phyloP scores from a whole-genome alignment of 2,113 vertebrate genomes.

The Toxotes chatareus region DNA sequence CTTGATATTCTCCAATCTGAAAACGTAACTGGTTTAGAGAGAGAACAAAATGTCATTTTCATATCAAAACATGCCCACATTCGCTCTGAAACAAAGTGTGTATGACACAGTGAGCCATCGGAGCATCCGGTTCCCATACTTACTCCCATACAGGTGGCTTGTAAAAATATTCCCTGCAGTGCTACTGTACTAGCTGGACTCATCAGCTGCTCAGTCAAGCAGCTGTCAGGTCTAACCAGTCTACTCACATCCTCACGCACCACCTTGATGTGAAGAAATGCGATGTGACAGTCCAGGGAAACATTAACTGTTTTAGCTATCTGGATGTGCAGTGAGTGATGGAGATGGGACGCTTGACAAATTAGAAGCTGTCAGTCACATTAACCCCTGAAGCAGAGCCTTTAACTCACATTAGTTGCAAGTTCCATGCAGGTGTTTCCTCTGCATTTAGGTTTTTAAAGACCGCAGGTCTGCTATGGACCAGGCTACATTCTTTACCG shows the following conservation, averaged over 20 bases:
- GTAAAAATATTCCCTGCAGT: slow-evolving; percentile 68
- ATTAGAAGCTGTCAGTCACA: slow-evolving; percentile 76
- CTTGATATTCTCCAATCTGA: slow-evolving; percentile 61
- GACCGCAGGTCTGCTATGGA: slow-evolving; percentile 21
- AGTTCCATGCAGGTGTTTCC: slow-evolving; percentile 85
- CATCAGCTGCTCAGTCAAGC: slow-evolving; percentile 70
- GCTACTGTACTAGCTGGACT: slow-evolving; percentile 70
- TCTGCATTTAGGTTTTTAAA: slow-evolving; percentile 70
- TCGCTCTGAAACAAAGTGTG: slow-evolving; percentile 70
- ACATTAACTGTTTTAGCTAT: slow-evolving; percentile 80
- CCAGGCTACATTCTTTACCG: slow-evolving; percentile 67
- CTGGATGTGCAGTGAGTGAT: slow-evolving; percentile 38
- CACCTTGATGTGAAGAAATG: slow-evolving; percentile 43
- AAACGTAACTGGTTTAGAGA: slow-evolving; percentile 46
- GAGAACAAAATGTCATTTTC: slow-evolving; percentile 63
- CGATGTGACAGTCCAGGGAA: slow-evolving; percentile 73
- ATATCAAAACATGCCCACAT: slow-evolving; percentile 73
- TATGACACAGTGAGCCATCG: slow-evolving; percentile 66
- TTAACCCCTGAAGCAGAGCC: slow-evolving; percentile 51
- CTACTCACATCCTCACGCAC: slow-evolving; percentile 43
- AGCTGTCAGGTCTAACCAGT: slow-evolving; percentile 51
- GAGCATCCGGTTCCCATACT: slow-evolving; percentile 74
- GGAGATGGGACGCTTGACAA: slow-evolving; percentile 52
- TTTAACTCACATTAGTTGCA: slow-evolving; percentile 41
- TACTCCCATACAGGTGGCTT: slow-evolving; percentile 60